Base-by-base conservation (phyloP, 2,113 vertebrate species). In the Pseudorhombus dupliciocellatus region DNA sequence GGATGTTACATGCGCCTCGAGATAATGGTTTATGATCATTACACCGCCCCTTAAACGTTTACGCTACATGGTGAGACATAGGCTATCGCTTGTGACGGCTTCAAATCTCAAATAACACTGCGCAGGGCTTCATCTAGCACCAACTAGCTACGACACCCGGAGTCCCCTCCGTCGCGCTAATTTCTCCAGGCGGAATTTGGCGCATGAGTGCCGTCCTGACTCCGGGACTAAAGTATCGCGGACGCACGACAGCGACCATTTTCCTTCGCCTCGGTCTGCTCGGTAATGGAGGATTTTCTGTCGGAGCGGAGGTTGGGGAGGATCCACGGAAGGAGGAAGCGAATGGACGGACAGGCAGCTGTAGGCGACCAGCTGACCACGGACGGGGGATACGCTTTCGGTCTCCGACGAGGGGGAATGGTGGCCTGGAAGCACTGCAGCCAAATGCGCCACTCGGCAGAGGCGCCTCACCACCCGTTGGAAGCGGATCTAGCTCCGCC, bases 1-100 rank as follows among this genome's bases (percentile, higher is more conserved):
- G 69, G 80, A 75, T 89, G 91, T 80, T 65, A 83, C 90, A 90
- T 80, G 62, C 77, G 86, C 70, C 73, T 87, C 84, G 86, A 89
- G 91, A 92, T 91, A 85, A 93, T 92, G 91, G 87, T 90, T 90
- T 87, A 89, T 92, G 90, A 93, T 92, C 90, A 93, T 93, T 90
- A 94, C 92, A 84, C 94, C 94, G 94, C 94, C 94, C 94, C 92
- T 91, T 93, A 88, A 94, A 89, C 94, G 93, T 93, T 92, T 92
- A 92, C 94, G 92, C 93, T 93, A 63, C 90, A 92, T 89, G 89
- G 89, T 88, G 90, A 94, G 93, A 93, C 92, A 90, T 84, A 90
- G 91, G 89, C 91, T 90, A 89, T 91, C 83, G 90, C 92, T 88
- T 88, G 92, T 93, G 93, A 94, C 94, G 91, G 92, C 90, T 94